Percentiles rank a stretch among this genome's conserved stretches.
Conservation (phyloP, 2,113 vertebrate genomes). For the Syngnathoides biaculeatus region DNA sequence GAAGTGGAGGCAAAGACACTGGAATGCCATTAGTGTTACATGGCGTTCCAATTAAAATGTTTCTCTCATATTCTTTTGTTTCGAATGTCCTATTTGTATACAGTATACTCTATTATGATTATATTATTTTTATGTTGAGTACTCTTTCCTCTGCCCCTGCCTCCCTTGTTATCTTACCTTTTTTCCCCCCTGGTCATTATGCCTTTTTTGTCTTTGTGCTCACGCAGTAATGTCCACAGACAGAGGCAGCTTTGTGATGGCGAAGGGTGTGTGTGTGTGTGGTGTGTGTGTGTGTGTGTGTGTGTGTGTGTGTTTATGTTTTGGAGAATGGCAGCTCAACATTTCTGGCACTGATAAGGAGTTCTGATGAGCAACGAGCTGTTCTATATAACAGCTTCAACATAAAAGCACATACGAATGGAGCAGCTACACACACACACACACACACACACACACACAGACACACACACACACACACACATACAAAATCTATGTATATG, state of each 20-base stretch:
- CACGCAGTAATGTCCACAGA: slow-evolving; percentile 60
- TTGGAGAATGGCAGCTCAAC: slow-evolving; percentile 32
- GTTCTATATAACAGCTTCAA: slow-evolving; percentile 51
- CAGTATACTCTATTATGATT: neutral
- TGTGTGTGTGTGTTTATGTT: slow-evolving; percentile 14
- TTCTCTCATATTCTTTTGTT: neutral
- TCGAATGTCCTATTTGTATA: neutral
- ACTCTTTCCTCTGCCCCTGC: slow-evolving; percentile 14
- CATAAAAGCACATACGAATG: slow-evolving; percentile 33
- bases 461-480: neutral
- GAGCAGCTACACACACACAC: slow-evolving; percentile 6
- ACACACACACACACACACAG: slow-evolving; percentile 2
- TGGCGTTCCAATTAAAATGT: neutral
- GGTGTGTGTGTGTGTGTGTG: slow-evolving; percentile 32
- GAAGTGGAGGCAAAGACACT: neutral
- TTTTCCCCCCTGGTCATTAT: slow-evolving; percentile 62
- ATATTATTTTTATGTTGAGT: neutral
- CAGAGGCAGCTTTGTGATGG: slow-evolving; percentile 72
- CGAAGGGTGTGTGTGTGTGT: slow-evolving; percentile 22
- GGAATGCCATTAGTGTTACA: neutral
- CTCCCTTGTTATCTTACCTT: slow-evolving; percentile 38
- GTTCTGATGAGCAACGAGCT: slow-evolving; percentile 57
- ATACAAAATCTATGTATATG: slow-evolving; percentile 16
- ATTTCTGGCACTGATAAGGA: slow-evolving; percentile 60
- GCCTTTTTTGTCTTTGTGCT: slow-evolving; percentile 52